Evolutionary conservation across 2,797 vertebrate genomes (phyloP).

Genomic region (Chaenodraco wilsoni): DNA sequence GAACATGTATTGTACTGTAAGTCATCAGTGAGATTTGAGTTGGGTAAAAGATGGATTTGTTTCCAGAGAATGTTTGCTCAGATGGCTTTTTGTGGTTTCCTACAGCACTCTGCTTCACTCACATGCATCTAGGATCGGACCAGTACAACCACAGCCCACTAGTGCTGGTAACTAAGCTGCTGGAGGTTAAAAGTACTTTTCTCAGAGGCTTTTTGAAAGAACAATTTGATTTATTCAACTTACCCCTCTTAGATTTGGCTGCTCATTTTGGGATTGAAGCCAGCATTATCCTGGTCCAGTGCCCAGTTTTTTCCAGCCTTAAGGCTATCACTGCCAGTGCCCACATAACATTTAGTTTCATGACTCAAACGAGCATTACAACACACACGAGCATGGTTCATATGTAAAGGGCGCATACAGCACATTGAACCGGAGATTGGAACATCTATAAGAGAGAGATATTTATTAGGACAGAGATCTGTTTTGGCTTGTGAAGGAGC

Average conservation of each 20-base stretch:
- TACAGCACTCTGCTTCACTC: not conserved
- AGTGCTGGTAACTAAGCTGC: constrained; percentile 25
- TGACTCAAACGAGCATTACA: constrained; percentile 33
- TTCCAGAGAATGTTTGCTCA: constrained; percentile 20
- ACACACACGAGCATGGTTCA: constrained; percentile 27
- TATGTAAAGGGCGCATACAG: constrained; percentile 2
- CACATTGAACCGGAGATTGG: constrained; percentile 10
- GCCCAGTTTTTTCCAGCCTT: constrained; percentile 36
- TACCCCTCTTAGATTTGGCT: not conserved
- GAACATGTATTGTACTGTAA: constrained; percentile 24
- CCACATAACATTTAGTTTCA: constrained; percentile 21
- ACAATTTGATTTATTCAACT: constrained; percentile 30
- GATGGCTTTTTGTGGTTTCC: constrained; percentile 1
- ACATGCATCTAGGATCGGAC: constrained; percentile 7
- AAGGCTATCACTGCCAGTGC: constrained; percentile 11
- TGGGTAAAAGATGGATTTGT: constrained; percentile 7
- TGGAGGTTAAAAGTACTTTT: constrained; percentile 29
- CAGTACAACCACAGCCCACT: not conserved
- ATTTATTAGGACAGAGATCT: constrained; percentile 65
- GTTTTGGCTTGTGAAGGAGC: constrained; percentile 67
- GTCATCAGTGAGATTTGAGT: constrained; percentile 15
- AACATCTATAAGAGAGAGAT: constrained; percentile 37
- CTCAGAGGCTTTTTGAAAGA: constrained; percentile 22
- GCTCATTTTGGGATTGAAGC: constrained; percentile 38
- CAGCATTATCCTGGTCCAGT: constrained; percentile 24